Evolutionary conservation across 92 coral and sea anemone genomes (phyloP), one percentile per base, ranked within the genome.

Genomic region (Epizoanthus illoricatus): DNA sequence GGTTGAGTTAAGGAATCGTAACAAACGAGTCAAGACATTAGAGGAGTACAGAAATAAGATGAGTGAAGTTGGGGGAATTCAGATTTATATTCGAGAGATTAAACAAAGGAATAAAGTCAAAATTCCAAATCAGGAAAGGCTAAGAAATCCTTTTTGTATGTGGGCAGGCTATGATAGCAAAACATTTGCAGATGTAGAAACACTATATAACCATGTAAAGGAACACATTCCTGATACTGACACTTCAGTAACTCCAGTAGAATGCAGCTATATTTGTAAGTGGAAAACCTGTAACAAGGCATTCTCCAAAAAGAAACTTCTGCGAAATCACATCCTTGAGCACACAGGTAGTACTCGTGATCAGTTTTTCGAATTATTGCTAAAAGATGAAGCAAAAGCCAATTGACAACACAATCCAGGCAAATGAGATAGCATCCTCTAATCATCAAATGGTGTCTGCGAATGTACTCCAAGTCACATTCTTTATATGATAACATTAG

Each of bases 351-450:
- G 56, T 80, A 74, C 43, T 15, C 45, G 36, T 5, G 74, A 65
- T 33, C 74, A 39, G 49, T 64, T 80, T 80, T 80, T 28, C 62
- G 10, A 65, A 19, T 36, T 74, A 65, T 74, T 80, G 8, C 18
- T 80, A 54, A 33, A 80, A 4, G 84, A 66, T 65, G 76, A 80
- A 43, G 87, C 81, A 15, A 74, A 75, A 61, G 81, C 87, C 43
- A 58, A n/a, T n/a, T 84, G 13, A 75, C 79, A 55, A 84, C 65
- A 74, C 87, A 82, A 52, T 84, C 87, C 16, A 84, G 24, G 80
- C 75, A 84, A 65, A 84, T 84, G 87, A 75, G 87, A 17, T 75
- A 84, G 83, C 83, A 75, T 84, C 83, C 65, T 39, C 42, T 61
- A 24, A 16, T 65, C 10, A 36, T 75, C 11, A 74, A 65, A 65